Percentiles rank a stretch among this genome's conserved stretches.
These are phyloP conservation scores for Drosophila maculinotata DNA, from an alignment of 2,888 invertebrate species.

Conservation along the genomic window DNA sequence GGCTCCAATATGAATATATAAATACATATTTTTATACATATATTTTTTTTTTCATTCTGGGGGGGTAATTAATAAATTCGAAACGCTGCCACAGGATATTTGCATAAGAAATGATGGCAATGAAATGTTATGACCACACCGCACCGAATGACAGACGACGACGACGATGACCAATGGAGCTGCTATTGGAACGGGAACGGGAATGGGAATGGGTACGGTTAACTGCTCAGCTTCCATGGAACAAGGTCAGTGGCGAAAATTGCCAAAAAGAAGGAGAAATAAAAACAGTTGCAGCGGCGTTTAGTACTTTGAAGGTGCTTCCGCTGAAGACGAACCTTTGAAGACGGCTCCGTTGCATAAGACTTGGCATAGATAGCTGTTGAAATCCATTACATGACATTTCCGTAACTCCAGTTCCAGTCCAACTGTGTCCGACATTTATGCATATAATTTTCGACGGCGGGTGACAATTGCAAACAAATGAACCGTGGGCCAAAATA, in stretches of 20 bases:
- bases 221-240: conserved; percentile 13
- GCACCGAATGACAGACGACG: conserved; percentile 72
- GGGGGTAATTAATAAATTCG: conserved; percentile 81
- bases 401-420: too few relatives aligned
- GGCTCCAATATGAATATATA: conserved; percentile 7
- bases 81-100: conserved; percentile 81
- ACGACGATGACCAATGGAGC: conserved; percentile 23
- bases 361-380: background rate
- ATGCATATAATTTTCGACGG: conserved; percentile 67
- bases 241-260: conserved; percentile 51
- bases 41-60: conserved; percentile 5
- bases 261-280: background rate
- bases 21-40: background rate
- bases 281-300: conserved; percentile 31
- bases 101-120: conserved; percentile 83
- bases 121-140: conserved; percentile 82
- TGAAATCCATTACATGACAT: too few relatives aligned
- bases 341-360: conserved; percentile 37
- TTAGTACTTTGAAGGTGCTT: conserved; percentile 42
- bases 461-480: conserved; percentile 57
- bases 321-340: conserved; percentile 32
- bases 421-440: conserved; percentile 59
- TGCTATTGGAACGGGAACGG: conserved; percentile 14
- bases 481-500: conserved; percentile 77
- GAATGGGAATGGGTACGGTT: conserved; percentile 8